phyloP scores from a whole-genome alignment of 2,797 vertebrate species.

The Melanogrammus aeglefinus region DNA sequence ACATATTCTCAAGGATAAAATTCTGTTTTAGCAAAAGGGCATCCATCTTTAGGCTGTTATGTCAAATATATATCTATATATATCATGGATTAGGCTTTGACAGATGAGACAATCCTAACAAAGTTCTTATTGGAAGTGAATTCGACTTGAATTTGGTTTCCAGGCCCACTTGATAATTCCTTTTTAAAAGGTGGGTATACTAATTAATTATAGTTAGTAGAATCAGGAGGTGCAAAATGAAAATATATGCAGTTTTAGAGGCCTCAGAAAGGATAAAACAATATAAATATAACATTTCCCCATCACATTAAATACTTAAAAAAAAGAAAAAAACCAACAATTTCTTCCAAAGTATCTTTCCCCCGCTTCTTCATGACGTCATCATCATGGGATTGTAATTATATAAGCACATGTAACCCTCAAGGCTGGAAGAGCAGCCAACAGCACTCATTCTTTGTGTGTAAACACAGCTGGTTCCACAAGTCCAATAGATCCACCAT shows the following conservation, averaged over 20 bases:
- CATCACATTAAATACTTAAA: neutral
- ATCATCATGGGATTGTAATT: neutral
- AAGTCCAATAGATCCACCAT: neutral
- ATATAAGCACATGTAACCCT: neutral
- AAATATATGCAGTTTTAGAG: neutral
- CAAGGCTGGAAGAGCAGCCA: neutral
- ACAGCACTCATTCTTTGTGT: neutral
- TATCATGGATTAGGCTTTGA: neutral
- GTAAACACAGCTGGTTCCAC: neutral
- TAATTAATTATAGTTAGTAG: neutral
- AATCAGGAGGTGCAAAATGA: neutral
- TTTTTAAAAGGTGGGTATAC: neutral
- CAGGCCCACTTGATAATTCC: neutral
- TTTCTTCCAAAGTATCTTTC: neutral
- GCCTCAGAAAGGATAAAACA: neutral
- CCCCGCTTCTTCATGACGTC: neutral
- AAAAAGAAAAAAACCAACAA: neutral
- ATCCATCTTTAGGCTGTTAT: neutral
- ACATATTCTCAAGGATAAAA: neutral
- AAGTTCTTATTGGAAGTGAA: neutral
- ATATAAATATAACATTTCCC: neutral
- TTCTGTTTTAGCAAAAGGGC: neutral
- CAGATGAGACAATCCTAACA: neutral
- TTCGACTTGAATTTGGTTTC: neutral
- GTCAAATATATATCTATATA: neutral